phyloP scores from a whole-genome alignment of 2,888 invertebrate species.

The Esperia sulphurella region DNA sequence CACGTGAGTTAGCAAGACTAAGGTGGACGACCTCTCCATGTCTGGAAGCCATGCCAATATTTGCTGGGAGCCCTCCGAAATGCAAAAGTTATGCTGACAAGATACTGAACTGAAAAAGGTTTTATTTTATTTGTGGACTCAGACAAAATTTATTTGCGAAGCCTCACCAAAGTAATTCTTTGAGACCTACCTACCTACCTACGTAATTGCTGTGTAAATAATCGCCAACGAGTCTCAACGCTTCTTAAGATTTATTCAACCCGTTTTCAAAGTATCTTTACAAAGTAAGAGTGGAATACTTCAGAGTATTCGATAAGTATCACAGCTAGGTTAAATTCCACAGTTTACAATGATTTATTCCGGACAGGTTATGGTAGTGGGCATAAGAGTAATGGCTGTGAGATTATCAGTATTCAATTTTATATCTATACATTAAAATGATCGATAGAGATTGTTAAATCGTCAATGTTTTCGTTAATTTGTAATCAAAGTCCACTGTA shows the following conservation, averaged over 20 bases:
- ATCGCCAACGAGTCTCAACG: neutral
- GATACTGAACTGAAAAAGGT: slow-evolving; percentile 22
- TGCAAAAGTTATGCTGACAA: slow-evolving; percentile 29
- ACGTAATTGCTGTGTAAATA: slow-evolving; percentile 9
- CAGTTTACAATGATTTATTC: slow-evolving; percentile 19
- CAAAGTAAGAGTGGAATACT: slow-evolving; percentile 1
- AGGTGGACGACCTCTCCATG: slow-evolving; percentile 10
- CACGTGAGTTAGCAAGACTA: neutral
- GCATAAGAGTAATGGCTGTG: slow-evolving; percentile 16
- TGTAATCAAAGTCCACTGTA: neutral
- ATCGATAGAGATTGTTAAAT: slow-evolving; percentile 19
- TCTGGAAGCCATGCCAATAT: slow-evolving; percentile 32
- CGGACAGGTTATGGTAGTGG: slow-evolving; percentile 16
- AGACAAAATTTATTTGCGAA: slow-evolving; percentile 25
- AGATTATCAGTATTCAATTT: slow-evolving; percentile 22
- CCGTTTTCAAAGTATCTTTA: slow-evolving; percentile 7
- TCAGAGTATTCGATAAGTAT: slow-evolving; percentile 10
- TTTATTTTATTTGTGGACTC: slow-evolving; percentile 10
- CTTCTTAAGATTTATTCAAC: slow-evolving; percentile 1
- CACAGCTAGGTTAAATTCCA: slow-evolving; percentile 9
- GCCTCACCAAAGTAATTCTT: slow-evolving; percentile 23
- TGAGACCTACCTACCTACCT: slow-evolving; percentile 11
- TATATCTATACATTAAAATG: slow-evolving; percentile 26
- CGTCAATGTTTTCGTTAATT: slow-evolving; percentile 17
- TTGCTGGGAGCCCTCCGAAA: slow-evolving; percentile 27